These are phyloP conservation scores for Drosophila ezoana DNA, from an alignment of 2,888 invertebrate species.

Conservation along the genomic window DNA sequence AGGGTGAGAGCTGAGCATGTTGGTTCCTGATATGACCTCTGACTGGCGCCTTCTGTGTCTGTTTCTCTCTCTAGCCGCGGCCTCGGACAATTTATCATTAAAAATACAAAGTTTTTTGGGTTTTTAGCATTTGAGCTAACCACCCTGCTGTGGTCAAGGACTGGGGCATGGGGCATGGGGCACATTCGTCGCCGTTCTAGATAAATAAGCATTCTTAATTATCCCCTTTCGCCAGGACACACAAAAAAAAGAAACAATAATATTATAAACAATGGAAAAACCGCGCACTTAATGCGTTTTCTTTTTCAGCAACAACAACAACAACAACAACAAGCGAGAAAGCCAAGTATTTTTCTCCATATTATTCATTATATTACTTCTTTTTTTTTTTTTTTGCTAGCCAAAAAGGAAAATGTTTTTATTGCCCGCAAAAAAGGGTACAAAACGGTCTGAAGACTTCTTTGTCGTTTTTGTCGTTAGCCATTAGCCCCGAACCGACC, in stretches of 20 bases:
- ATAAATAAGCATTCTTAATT: constrained; percentile 84
- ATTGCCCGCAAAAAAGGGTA: constrained; percentile 79
- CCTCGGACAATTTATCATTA: constrained; percentile 71
- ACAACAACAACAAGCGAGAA: constrained; percentile 24
- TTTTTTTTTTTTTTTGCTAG: constrained; percentile 27
- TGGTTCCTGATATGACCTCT: constrained; percentile 54
- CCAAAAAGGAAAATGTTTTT: constrained; percentile 75
- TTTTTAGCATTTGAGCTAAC: constrained; percentile 33
- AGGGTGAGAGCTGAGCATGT: neutral
- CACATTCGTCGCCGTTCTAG: constrained; percentile 83
- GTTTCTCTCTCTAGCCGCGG: constrained; percentile 14
- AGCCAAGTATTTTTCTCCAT: constrained; percentile 77
- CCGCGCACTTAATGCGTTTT: constrained; percentile 83
- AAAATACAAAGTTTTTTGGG: constrained; percentile 69
- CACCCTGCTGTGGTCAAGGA: constrained; percentile 69
- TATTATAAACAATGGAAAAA: constrained; percentile 80
- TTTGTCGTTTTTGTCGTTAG: constrained; percentile 55
- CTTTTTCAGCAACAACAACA: constrained; percentile 54
- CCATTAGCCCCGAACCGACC: constrained; percentile 56
- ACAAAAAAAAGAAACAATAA: constrained; percentile 19
- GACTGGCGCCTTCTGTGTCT: constrained; percentile 60
- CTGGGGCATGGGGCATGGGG: constrained; percentile 39
- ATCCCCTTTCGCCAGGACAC: constrained; percentile 73
- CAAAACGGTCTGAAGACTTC: constrained; percentile 58
- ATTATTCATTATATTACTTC: constrained; percentile 73